phyloP scores from a whole-genome alignment of 2,113 vertebrate species.

The Ceyx margarethae region DNA sequence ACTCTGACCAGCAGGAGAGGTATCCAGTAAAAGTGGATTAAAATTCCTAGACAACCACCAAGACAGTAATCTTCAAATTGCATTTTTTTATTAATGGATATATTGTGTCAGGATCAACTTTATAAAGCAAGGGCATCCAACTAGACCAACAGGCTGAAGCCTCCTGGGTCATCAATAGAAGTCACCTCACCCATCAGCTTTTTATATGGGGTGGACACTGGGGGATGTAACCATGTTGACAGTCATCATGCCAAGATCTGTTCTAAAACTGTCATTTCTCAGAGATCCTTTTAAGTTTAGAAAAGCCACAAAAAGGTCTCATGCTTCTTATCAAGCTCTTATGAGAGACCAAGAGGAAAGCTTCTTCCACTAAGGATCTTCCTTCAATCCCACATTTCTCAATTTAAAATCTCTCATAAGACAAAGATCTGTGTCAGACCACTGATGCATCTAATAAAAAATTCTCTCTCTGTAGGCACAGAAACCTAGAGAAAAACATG shows the following conservation, averaged over 20 bases:
- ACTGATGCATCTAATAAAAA: background rate
- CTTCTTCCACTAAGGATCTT: background rate
- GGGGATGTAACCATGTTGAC: background rate
- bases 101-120: background rate
- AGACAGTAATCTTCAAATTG: background rate
- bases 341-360: background rate
- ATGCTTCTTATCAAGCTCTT: background rate
- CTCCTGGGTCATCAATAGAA: background rate
- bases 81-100: background rate
- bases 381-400: background rate
- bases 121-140: background rate
- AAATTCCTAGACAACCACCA: constrained; percentile 23
- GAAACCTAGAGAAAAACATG: background rate
- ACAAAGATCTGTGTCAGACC: background rate
- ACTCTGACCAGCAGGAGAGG: background rate
- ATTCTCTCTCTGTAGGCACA: background rate
- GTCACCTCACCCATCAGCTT: background rate
- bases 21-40: background rate
- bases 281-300: background rate
- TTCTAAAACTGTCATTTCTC: background rate
- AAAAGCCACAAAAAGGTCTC: background rate
- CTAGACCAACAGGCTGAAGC: background rate
- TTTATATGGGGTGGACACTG: background rate
- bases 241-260: background rate
- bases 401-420: background rate